Percentiles rank a stretch among this genome's conserved stretches.
Conservation (phyloP, 1,140 invertebrate genomes). For the Nomia melanderi region DNA sequence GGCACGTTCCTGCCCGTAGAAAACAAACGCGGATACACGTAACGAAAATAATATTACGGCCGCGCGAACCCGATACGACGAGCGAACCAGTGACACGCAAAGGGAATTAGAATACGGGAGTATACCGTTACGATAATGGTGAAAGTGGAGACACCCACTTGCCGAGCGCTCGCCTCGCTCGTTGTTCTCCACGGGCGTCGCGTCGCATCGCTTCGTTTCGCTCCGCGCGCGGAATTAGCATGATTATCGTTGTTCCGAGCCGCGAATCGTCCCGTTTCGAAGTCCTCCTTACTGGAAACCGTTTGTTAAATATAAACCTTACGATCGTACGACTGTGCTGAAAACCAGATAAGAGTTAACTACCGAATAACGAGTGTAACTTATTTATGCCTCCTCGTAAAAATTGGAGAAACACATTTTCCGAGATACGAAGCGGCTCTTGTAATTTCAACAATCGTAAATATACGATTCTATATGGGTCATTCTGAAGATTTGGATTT, state of each 20-base stretch:
- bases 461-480: too few species aligned
- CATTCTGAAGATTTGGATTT: too few species aligned
- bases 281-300: too few species aligned
- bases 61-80: conserved; percentile 49
- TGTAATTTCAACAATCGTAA: too few species aligned
- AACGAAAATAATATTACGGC: conserved; percentile 40
- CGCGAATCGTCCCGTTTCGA: too few species aligned
- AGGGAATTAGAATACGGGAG: conserved; percentile 66
- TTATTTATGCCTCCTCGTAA: too few species aligned
- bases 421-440: too few species aligned
- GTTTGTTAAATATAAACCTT: too few species aligned
- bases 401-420: too few species aligned
- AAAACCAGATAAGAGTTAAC: background rate
- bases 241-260: conserved; percentile 49
- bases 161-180: conserved; percentile 18
- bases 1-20: conserved; percentile 5
- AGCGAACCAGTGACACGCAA: conserved; percentile 45
- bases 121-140: conserved; percentile 70
- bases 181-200: background rate
- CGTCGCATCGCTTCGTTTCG: conserved; percentile 26
- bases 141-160: conserved; percentile 69
- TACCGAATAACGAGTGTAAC: too few species aligned
- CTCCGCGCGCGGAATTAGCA: conserved; percentile 35
- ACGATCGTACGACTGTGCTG: background rate
- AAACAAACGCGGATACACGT: conserved; percentile 12